phyloP scores from a whole-genome alignment of 2,797 vertebrate species.

The Poeciliopsis paucimaculata region DNA sequence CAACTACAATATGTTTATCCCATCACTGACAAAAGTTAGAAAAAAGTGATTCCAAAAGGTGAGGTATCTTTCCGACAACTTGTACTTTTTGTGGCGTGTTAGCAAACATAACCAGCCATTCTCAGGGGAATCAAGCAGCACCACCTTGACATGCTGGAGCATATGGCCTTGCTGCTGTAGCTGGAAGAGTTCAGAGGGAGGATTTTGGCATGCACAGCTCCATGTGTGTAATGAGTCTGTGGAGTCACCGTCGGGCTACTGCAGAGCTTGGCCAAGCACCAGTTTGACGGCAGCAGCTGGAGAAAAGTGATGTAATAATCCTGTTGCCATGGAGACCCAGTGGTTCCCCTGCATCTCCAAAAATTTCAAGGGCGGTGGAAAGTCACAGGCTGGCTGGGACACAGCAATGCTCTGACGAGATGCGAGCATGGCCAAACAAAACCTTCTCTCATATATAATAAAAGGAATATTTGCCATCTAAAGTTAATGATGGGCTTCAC shows the following conservation, averaged over 20 bases:
- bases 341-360: conserved; percentile 72
- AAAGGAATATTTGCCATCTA: conserved; percentile 2
- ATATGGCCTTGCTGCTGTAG: conserved; percentile 19
- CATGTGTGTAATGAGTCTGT: conserved; percentile 38
- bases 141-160: neutral
- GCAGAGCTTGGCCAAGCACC: conserved; percentile 70
- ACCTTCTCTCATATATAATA: conserved; percentile 10
- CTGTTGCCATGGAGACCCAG: conserved; percentile 82
- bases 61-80: neutral
- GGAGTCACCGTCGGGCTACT: conserved; percentile 62
- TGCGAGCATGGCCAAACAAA: conserved; percentile 3
- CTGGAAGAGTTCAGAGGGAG: conserved; percentile 36
- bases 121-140: neutral
- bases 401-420: conserved; percentile 34
- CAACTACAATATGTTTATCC: neutral
- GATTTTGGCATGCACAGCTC: conserved; percentile 34
- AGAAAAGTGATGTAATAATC: conserved; percentile 81
- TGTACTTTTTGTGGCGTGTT: neutral
- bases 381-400: conserved; percentile 71
- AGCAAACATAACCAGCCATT: neutral
- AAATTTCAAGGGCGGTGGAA: conserved; percentile 81
- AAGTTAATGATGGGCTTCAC: neutral
- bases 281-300: conserved; percentile 79
- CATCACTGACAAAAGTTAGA: neutral
- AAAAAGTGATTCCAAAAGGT: neutral